Percentiles rank a stretch among this genome's conserved stretches.
Conservation (phyloP, 2,113 vertebrate genomes). For the Amia ocellicauda region DNA sequence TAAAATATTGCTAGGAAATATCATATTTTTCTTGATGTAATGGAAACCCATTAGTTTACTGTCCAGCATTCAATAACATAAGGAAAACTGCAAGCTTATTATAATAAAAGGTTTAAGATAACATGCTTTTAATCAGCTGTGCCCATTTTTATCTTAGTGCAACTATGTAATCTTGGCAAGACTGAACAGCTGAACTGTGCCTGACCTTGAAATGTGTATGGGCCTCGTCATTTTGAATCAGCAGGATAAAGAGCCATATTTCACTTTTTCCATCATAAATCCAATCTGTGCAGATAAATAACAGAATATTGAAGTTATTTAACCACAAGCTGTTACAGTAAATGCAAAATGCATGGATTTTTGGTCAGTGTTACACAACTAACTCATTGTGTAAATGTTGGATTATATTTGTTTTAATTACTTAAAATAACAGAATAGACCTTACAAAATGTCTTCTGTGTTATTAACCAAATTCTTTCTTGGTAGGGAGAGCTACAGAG, state of each 20-base stretch:
- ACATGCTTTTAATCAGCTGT: no score
- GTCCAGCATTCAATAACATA: no score
- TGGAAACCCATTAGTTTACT: no score
- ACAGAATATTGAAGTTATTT: background rate
- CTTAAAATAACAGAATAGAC: no score
- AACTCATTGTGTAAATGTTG: no score
- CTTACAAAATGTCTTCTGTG: no score
- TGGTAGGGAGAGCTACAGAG: constrained; percentile 83
- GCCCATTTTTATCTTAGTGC: background rate
- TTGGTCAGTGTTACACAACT: no score
- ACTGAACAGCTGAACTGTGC: background rate
- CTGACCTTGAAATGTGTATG: background rate
- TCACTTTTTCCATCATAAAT: background rate
- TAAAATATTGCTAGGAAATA: no score
- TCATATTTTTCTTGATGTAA: no score
- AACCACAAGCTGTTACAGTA: background rate
- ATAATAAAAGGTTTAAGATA: no score
- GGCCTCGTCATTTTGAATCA: background rate
- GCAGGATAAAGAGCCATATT: background rate
- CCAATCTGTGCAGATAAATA: background rate
- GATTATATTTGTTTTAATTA: no score
- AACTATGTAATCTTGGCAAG: background rate
- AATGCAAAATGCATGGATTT: background rate
- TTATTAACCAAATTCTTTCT: constrained; percentile 7
- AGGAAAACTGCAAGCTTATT: no score